These are phyloP conservation scores for Notothenia coriiceps DNA, from an alignment of 2,113 vertebrate species.

Conservation along the genomic window DNA sequence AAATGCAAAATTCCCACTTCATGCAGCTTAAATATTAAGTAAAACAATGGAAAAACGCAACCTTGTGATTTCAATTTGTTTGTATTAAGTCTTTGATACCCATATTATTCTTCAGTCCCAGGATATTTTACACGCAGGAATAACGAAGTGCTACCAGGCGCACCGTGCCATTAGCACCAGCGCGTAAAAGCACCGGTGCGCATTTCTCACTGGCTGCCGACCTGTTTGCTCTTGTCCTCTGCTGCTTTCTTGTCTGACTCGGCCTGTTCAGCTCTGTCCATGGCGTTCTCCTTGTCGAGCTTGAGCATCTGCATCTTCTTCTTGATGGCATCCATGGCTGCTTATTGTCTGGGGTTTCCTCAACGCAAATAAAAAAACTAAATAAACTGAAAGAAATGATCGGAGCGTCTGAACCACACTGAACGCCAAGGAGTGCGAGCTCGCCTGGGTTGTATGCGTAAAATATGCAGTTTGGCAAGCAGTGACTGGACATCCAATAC, in stretches of 20 bases:
- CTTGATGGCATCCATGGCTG: constrained; percentile 99
- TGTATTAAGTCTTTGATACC: neutral
- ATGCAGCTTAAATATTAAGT: neutral
- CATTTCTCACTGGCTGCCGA: constrained; percentile 73
- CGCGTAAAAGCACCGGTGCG: constrained; percentile 49
- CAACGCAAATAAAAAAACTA: constrained; percentile 53
- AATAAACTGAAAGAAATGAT: constrained; percentile 54
- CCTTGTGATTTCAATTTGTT: neutral
- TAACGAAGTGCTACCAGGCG: neutral
- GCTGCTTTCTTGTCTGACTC: constrained; percentile 97
- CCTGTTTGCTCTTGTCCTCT: constrained; percentile 98
- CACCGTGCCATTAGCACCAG: constrained; percentile 11
- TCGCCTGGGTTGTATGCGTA: constrained; percentile 80
- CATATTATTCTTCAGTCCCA: neutral
- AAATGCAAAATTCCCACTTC: neutral
- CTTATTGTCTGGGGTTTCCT: constrained; percentile 71
- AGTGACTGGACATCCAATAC: constrained; percentile 90
- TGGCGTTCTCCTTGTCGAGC: constrained; percentile 98
- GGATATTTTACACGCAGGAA: neutral
- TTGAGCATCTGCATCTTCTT: constrained; percentile 99
- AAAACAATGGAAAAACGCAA: neutral
- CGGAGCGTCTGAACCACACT: constrained; percentile 79
- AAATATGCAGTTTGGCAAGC: constrained; percentile 91
- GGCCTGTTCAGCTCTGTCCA: constrained; percentile 97
- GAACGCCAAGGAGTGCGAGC: constrained; percentile 88